Base-by-base conservation (phyloP, 2,888 invertebrate species). In the Anodontia alba region DNA sequence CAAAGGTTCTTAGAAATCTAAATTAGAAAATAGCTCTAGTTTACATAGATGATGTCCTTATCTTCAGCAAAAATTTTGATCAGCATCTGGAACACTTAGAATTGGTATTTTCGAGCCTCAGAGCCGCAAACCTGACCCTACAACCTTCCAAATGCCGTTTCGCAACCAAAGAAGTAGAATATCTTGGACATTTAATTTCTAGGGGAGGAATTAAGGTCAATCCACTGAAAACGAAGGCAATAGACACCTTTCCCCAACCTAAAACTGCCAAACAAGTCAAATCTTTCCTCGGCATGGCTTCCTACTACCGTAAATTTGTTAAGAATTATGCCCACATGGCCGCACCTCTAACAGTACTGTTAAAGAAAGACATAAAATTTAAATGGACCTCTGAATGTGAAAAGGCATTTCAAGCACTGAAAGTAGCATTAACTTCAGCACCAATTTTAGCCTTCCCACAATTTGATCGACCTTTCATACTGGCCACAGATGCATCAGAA, bases 121-220 rank as follows among this genome's bases (percentile, higher is more conserved):
- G 76, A 33, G 43, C 68, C 8, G 79, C 82, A 10, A 76, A 76
- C 17, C 42, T 86, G 15, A 84, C 57, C 29, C 62, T 84, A 5
- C 81, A 86, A 49, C 78, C 81, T 0, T 57, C 68, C n/a, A 86
- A 86, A 31, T 86, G 86, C 43, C 43, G 70, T 23, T 86, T 83
- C 36, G 80, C 80, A 0, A n/a, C 76, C 0, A 43, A 7, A 31
- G 10, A 71, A 12, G 74, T 83, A 5, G 62, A 69, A n/a, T n/a
- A 78, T 74, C 71, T 83, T 8, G 83, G 86, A 1, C 81, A 86
- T 36, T 71, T 86, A 26, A 54, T 84, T 15, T 51, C 68, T 1
- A 81, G 79, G 70, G 73, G 78, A 3, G 86, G 83, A 5, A 46
- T 83, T 3, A 5, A 66, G 12, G 76, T 67, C 0, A 73, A 80